Evolutionary conservation across 2,888 invertebrate species (phyloP), one percentile per base, ranked within the genome.

Genomic region (Emmelina monodactyla): DNA sequence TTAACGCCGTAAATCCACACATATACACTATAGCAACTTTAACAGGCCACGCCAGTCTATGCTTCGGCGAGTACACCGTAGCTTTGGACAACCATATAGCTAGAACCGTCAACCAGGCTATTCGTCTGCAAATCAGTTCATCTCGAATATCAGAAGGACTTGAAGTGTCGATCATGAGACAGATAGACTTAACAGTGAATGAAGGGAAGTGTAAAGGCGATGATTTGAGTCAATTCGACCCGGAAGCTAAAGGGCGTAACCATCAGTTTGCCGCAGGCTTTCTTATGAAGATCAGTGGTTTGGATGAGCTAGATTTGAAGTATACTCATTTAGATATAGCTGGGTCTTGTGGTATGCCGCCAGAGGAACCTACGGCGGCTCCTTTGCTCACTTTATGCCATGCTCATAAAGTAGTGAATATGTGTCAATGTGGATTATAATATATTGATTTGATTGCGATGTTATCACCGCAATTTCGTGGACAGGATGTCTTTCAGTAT

Each of bases 11-110:
- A 1, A 91, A 94, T 59, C 91, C 94, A 0, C 90, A 93, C 63
- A 71, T 96, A 19, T 91, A 93, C 54, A 94, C 94, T 0, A 84
- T 94, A 38, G 94, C 94, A 0, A 94, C 94, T 0, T 70, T 94
- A 28, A 94, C 94, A 1, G 91, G 91, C 0, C 93, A 93, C 57
- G 92, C 92, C 2, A 70, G 71, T 37, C 60, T 87, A 7, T 79
- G 85, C 3, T 86, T 85, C 19, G 89, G 89, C 0, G 83, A 84
- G 35, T 86, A 88, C 49, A 83, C 89, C 1, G 89, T 88, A 34
- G 84, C 85, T 0, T 78, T 90, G 80, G 89, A 89, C 43, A 91
- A 91, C 58, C 85, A 88, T 19, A 86, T 87, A 14, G 89, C 90
- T 0, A 64, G 66, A 42, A 79, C 75, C 4, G 68, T 73, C 0